phyloP scores from a whole-genome alignment of 2,113 vertebrate species.

The Xenopus tropicalis region UCB_Xtro_10.0 CM004447.2:84826501-84827000 shows the following conservation, averaged over 20 bases:
- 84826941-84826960: too few species aligned
- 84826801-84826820: too few species aligned
- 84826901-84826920: too few species aligned
- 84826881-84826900: too few species aligned
- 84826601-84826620: slow-evolving; percentile 45
- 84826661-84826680: slow-evolving; percentile 37
- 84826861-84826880: too few species aligned
- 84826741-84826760: not conserved
- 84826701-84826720: slow-evolving; percentile 17
- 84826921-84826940: too few species aligned
- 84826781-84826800: too few species aligned
- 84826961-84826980: too few species aligned
- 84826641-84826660: slow-evolving; percentile 34
- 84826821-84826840: too few species aligned
- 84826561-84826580: slow-evolving; percentile 42
- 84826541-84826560: slow-evolving; percentile 43
- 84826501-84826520: slow-evolving; percentile 41
- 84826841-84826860: too few species aligned
- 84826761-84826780: too few species aligned
- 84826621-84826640: slow-evolving; percentile 44
- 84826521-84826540: slow-evolving; percentile 43
- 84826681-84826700: slow-evolving; percentile 25
- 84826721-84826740: not conserved
- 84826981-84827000: too few species aligned
- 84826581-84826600: slow-evolving; percentile 37